A percentile compares a stretch with the other conserved stretches of the same genome.
phyloP scores from a whole-genome alignment of 2,797 vertebrate species.

The Poecile montanus region DNA sequence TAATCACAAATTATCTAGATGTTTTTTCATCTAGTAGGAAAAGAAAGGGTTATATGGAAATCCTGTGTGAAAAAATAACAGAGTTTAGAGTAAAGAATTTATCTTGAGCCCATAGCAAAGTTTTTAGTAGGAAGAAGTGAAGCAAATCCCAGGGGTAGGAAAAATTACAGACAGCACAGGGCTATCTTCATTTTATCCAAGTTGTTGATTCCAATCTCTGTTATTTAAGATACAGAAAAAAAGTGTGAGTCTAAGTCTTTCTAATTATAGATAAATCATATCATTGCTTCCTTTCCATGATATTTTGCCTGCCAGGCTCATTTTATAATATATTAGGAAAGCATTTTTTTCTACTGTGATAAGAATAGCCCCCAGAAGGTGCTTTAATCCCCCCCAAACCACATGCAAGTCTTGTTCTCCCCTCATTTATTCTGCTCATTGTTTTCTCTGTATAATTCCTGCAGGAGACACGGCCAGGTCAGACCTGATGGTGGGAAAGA shows the following conservation, averaged over 20 bases:
- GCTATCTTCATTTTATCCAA: not conserved
- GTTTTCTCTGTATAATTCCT: not conserved
- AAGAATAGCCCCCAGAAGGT: not conserved
- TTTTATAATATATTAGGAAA: not conserved
- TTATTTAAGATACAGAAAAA: not conserved
- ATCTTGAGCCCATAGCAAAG: not conserved
- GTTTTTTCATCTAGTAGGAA: not conserved
- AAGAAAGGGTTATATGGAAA: not conserved
- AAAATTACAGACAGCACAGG: not conserved
- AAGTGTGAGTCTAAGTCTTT: not conserved
- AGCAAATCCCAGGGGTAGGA: not conserved
- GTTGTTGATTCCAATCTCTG: not conserved
- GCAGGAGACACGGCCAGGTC: slow-evolving; percentile 25
- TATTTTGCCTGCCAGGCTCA: not conserved
- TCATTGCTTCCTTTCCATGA: not conserved
- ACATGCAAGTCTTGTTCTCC: not conserved
- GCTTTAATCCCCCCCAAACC: not conserved
- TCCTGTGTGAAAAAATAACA: not conserved
- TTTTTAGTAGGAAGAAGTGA: not conserved
- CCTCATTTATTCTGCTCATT: not conserved
- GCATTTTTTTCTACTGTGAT: not conserved
- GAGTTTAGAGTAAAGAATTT: not conserved
- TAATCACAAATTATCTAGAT: not conserved
- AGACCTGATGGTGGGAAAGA: slow-evolving; percentile 61
- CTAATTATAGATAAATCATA: not conserved